Evolutionary conservation across 2,888 invertebrate genomes (phyloP).

Genomic region (Dicyrtomina minuta): DNA sequence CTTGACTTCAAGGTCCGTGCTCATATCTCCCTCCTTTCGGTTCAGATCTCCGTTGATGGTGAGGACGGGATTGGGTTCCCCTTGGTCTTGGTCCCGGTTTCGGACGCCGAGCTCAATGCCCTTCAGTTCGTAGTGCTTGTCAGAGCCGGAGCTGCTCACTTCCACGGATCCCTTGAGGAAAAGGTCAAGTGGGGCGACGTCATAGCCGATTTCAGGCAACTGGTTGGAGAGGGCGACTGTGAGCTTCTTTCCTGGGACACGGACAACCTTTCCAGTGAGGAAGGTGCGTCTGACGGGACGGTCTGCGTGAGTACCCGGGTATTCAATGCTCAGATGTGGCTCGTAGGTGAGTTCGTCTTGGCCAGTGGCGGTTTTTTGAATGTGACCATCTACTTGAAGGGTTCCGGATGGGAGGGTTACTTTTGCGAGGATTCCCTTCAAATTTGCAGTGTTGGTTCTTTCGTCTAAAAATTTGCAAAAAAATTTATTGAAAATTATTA

Average conservation of each 20-base stretch:
- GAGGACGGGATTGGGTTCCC: constrained; percentile 19
- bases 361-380: not conserved
- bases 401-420: constrained; percentile 2
- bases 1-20: constrained; percentile 10
- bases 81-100: constrained; percentile 7
- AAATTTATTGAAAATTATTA: not conserved
- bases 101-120: constrained; percentile 15
- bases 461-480: constrained; percentile 25
- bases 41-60: constrained; percentile 5
- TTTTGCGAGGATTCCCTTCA: constrained; percentile 20
- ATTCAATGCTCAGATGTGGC: constrained; percentile 17
- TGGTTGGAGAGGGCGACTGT: constrained; percentile 10
- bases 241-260: not conserved
- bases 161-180: constrained; percentile 15
- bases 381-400: constrained; percentile 6
- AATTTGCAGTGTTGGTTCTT: constrained; percentile 14
- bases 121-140: constrained; percentile 13
- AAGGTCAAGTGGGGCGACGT: constrained; percentile 15
- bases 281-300: not conserved
- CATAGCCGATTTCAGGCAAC: constrained; percentile 8
- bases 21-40: not conserved
- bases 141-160: not conserved
- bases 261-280: constrained; percentile 16
- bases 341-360: constrained; percentile 20
- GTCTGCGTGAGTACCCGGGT: constrained; percentile 11